Base-by-base conservation (phyloP, 1,140 invertebrate genomes). In the Drosophila prosaltans region DNA sequence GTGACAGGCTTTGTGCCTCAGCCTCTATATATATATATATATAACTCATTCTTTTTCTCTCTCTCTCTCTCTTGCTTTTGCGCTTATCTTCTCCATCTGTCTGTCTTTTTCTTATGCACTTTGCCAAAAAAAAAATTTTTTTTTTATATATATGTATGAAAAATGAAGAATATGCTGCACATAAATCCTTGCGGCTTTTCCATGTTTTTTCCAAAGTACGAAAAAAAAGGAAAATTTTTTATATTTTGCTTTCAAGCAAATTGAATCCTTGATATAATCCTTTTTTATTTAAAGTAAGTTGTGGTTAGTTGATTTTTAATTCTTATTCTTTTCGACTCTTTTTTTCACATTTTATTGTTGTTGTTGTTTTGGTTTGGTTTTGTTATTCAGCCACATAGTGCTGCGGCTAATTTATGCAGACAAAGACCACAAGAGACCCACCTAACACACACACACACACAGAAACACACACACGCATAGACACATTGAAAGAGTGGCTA, bases 391-490 rank as follows among this genome's bases (percentile, higher is more conserved):
- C 83, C 84, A 57, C 83, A 88, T 67, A 78, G 80, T 74, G 80
- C 80, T 89, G 83, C 48, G 84, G 83, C 84, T 88, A 88, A 88
- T 88, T 88, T 88, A 88, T 88, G 84, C 83, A 83, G 83, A 67
- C 59, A 58, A 40, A 45, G 43, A 58, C 66, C 79, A 65, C 60
- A 73, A 55, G 65, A 54, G 45, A 51, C 45, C 28, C 30, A 32
- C 9, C 16, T 58, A 62, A 59, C 43, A 76, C 72, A 51, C 8
- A 51, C 21, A 51, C 45, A 51, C 45, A 45, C 16, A n/a, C n/a
- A n/a, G n/a, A n/a, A n/a, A 51, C 8, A 51, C 21, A 51, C 45
- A 51, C 45, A 45, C 16, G 21, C 0, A 10, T 5, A 36, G 32
- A 36, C 32, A 32, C 55, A 26, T 40, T 62, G 40, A 26, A 41